phyloP scores from a whole-genome alignment of 2,797 vertebrate species.

The Brachyalestes nurse region DNA sequence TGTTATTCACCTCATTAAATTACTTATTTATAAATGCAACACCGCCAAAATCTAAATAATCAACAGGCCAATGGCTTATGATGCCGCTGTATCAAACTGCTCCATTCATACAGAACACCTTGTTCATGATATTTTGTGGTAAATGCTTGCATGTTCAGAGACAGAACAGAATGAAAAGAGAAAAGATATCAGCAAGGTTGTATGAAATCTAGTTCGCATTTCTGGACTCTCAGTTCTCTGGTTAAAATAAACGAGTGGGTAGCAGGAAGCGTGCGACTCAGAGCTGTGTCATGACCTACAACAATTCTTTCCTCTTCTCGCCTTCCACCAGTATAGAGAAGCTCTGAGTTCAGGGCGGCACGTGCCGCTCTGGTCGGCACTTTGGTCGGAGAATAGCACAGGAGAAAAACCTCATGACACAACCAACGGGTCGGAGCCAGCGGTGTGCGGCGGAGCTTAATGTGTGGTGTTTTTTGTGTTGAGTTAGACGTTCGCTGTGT shows the following conservation, averaged over 20 bases:
- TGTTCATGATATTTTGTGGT: neutral
- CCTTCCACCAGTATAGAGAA: neutral
- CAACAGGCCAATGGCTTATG: too few species aligned
- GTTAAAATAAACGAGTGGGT: neutral
- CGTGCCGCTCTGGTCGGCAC: slow-evolving; percentile 3
- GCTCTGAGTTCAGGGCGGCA: slow-evolving; percentile 15
- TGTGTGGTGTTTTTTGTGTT: slow-evolving; percentile 36
- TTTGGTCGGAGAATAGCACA: slow-evolving; percentile 53
- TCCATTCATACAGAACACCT: neutral
- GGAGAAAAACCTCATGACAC: slow-evolving; percentile 55
- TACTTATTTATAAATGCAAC: too few species aligned
- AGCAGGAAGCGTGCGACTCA: slow-evolving; percentile 1
- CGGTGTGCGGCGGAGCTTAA: slow-evolving; percentile 53
- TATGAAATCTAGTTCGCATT: neutral
- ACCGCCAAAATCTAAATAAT: too few species aligned
- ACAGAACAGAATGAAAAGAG: neutral
- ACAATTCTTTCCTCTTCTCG: neutral
- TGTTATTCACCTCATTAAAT: too few species aligned
- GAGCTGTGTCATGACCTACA: slow-evolving; percentile 27
- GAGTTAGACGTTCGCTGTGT: slow-evolving; percentile 22
- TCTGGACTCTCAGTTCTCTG: neutral
- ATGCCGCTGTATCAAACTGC: neutral
- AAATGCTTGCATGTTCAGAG: neutral
- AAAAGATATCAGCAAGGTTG: neutral
- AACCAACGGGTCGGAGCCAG: slow-evolving; percentile 50